Evolutionary conservation across 2,888 invertebrate genomes (phyloP).

Genomic region (Phytoseiulus persimilis): DNA sequence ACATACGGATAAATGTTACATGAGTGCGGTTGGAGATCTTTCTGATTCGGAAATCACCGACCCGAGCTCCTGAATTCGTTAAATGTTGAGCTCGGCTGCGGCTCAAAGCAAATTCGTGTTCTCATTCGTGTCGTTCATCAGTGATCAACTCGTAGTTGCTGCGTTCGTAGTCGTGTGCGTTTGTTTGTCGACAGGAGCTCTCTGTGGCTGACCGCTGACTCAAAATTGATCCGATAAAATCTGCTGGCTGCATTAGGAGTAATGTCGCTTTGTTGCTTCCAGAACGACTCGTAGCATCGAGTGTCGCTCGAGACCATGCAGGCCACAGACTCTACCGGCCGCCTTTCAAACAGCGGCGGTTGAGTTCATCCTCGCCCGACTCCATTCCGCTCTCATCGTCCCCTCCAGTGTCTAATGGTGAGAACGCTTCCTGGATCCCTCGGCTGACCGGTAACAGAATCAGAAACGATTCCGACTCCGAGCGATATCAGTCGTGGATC

Average conservation of each 20-base stretch:
- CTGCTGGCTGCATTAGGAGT: neutral
- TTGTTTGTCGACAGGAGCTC: neutral
- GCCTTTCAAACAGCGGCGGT: neutral
- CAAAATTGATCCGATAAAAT: neutral
- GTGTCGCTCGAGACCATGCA: neutral
- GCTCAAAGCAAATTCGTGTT: neutral
- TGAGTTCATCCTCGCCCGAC: neutral
- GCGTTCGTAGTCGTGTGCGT: neutral
- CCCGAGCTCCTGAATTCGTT: neutral
- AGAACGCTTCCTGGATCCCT: neutral
- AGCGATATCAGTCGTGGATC: no score
- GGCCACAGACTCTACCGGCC: neutral
- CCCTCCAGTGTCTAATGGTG: neutral
- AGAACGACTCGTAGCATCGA: neutral
- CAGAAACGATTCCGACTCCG: no score
- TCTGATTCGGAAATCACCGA: neutral
- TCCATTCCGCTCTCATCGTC: neutral
- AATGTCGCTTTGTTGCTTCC: neutral
- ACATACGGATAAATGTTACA: neutral
- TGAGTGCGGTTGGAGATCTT: neutral
- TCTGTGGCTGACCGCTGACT: neutral
- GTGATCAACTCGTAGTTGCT: neutral
- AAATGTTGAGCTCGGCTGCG: neutral
- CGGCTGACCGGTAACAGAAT: no score
- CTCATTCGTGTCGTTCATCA: neutral